phyloP scores from a whole-genome alignment of 2,797 vertebrate species.

The Chloroceryle amazona region DNA sequence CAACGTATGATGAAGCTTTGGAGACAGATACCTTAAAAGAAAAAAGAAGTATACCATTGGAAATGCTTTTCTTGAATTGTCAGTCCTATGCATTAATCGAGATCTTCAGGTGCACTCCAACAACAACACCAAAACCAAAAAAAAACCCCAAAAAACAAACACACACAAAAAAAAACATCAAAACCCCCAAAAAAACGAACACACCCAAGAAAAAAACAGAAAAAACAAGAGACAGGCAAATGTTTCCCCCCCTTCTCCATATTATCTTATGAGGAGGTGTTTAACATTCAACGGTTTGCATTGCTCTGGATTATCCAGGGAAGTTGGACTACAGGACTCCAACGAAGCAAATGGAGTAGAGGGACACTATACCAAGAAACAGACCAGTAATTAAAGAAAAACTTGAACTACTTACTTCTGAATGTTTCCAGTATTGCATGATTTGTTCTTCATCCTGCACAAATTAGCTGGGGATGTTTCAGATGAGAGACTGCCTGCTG shows the following conservation, averaged over 20 bases:
- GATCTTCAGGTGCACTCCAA: not conserved
- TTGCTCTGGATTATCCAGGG: not conserved
- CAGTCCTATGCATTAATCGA: not conserved
- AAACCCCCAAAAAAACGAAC: not conserved
- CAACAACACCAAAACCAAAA: too few relatives aligned
- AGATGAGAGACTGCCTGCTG: conserved; percentile 13
- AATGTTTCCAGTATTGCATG: conserved; percentile 74
- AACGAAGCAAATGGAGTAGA: not conserved
- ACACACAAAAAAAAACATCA: too few relatives aligned
- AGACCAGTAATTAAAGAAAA: not conserved
- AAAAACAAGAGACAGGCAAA: not conserved
- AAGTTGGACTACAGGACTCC: not conserved
- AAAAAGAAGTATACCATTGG: not conserved
- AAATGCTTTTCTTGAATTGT: not conserved
- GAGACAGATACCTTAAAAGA: conserved; percentile 79
- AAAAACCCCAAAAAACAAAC: too few relatives aligned
- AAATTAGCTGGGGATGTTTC: conserved; percentile 39
- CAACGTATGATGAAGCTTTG: conserved; percentile 24
- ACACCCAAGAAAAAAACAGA: too few relatives aligned
- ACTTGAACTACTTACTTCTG: conserved; percentile 76
- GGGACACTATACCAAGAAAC: not conserved
- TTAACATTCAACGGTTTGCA: not conserved
- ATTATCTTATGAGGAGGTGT: not conserved
- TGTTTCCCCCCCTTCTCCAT: not conserved
- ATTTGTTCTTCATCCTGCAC: conserved; percentile 72